These are phyloP conservation scores for Apotomis turbidana DNA, from an alignment of 2,888 invertebrate genomes.

Conservation along the genomic window DNA sequence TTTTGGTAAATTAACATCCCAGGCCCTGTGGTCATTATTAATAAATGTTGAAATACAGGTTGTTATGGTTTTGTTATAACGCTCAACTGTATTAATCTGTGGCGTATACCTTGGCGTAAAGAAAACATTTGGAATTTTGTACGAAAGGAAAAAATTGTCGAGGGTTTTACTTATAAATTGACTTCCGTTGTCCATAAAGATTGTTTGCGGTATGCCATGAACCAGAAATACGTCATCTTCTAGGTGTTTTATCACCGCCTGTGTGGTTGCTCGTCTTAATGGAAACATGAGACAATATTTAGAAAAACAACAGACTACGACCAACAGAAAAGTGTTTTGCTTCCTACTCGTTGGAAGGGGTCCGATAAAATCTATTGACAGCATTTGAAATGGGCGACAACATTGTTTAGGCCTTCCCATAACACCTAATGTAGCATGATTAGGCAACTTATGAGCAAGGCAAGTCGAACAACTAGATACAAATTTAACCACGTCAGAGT, in stretches of 20 bases:
- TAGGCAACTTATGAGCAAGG: conserved; percentile 39
- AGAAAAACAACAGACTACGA: no score
- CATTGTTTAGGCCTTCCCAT: conserved; percentile 26
- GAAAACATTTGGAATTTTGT: conserved; percentile 42
- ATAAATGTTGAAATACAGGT: conserved; percentile 27
- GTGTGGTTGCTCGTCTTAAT: not conserved
- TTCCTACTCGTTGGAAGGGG: not conserved
- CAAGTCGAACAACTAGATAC: conserved; percentile 42
- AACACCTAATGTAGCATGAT: conserved; percentile 19
- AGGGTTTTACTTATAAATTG: conserved; percentile 41
- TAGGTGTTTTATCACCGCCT: conserved; percentile 7
- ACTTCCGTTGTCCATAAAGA: conserved; percentile 33
- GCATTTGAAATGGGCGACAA: conserved; percentile 5
- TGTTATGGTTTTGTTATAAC: conserved; percentile 46
- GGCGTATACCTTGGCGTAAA: conserved; percentile 44
- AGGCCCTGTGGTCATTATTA: conserved; percentile 26
- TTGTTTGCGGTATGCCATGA: conserved; percentile 42
- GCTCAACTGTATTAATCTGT: no score
- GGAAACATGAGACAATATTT: no score
- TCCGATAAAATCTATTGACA: conserved; percentile 8
- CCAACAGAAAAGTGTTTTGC: not conserved
- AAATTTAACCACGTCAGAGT: conserved; percentile 42
- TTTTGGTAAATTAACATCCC: no score
- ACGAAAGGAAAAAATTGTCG: conserved; percentile 30
- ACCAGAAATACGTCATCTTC: conserved; percentile 43